Conservation (phyloP, 2,888 invertebrate genomes). For the Bimastos eiseni region DNA sequence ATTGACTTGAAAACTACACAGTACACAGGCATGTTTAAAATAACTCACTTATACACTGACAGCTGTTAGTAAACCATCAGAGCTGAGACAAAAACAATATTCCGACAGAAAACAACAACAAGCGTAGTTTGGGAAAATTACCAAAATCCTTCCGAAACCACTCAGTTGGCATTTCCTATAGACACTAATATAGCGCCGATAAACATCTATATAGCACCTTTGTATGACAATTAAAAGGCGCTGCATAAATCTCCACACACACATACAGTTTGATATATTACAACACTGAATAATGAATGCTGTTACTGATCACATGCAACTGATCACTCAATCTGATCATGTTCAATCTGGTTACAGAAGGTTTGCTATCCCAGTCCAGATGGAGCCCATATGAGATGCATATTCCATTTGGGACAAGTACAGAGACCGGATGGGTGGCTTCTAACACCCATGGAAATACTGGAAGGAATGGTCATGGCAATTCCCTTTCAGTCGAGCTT, state of each 20-base stretch:
- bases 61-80: neutral
- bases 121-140: neutral
- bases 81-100: neutral
- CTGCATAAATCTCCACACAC: neutral
- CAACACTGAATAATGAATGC: neutral
- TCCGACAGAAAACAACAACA: neutral
- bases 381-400: too few relatives aligned
- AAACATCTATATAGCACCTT: neutral
- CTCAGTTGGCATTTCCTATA: neutral
- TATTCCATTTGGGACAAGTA: too few relatives aligned
- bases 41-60: neutral
- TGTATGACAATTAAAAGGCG: neutral
- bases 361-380: neutral
- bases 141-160: neutral
- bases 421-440: too few relatives aligned
- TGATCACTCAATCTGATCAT: too few relatives aligned
- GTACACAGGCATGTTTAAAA: neutral
- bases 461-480: neutral
- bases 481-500: neutral
- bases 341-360: neutral
- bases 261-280: neutral
- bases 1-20: neutral
- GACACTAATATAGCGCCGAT: neutral
- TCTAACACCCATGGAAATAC: too few relatives aligned
- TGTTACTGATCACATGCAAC: neutral